Conservation (phyloP, 2,797 vertebrate genomes). For the Rhincodon typus region DNA sequence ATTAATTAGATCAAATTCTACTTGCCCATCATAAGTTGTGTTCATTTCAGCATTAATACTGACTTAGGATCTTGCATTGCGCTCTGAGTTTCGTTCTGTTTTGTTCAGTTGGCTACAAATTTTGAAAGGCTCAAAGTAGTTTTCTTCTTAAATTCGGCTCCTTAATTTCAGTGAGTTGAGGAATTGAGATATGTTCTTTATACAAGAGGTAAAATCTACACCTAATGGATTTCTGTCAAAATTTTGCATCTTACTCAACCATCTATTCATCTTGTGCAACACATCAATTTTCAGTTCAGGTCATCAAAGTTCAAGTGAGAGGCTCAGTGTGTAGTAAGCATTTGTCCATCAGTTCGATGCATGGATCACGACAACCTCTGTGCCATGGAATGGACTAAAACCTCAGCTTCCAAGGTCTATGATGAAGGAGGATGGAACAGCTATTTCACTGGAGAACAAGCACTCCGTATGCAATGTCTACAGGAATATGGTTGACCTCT, state of each 20-base stretch:
- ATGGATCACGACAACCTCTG: neutral
- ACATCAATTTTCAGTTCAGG: neutral
- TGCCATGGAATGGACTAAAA: neutral
- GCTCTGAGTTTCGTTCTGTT: neutral
- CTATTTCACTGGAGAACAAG: neutral
- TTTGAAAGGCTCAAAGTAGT: neutral
- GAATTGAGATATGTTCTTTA: neutral
- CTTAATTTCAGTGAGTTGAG: neutral
- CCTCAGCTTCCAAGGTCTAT: neutral
- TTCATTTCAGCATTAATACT: neutral
- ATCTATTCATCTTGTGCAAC: neutral
- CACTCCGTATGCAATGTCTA: neutral
- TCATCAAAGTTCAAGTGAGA: neutral
- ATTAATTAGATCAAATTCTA: neutral
- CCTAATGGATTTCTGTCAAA: neutral
- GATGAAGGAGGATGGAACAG: neutral
- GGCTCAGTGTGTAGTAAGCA: neutral
- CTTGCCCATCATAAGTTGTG: neutral
- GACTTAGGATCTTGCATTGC: neutral
- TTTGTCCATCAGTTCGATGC: neutral
- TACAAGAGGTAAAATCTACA: neutral
- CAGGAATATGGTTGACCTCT: neutral
- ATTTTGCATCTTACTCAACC: neutral
- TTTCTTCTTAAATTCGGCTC: neutral
- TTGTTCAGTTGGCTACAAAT: neutral